These are phyloP conservation scores for Crotalus helleri DNA, from an alignment of 2,113 vertebrate species.

Conservation along the genomic window DNA sequence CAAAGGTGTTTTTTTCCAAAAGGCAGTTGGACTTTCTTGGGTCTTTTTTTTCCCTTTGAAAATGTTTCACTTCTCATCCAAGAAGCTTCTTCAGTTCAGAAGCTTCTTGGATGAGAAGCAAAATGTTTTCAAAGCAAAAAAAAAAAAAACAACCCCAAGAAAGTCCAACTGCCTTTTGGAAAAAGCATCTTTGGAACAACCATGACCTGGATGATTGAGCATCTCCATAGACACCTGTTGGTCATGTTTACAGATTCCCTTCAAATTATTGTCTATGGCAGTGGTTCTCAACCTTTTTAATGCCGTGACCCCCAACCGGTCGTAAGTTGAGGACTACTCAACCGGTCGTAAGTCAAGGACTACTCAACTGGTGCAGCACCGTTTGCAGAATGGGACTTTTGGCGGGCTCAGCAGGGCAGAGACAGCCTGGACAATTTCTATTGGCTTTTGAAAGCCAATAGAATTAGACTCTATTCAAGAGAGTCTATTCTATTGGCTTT, in stretches of 20 bases:
- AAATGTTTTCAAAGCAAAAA: background rate
- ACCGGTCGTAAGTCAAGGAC: too few species aligned
- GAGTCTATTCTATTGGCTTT: too few species aligned
- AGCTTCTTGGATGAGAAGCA: background rate
- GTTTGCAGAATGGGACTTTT: too few species aligned
- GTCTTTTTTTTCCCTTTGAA: background rate
- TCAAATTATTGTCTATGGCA: background rate
- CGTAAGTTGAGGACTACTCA: too few species aligned
- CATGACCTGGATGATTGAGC: background rate
- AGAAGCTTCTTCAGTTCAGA: background rate
- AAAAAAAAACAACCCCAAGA: background rate
- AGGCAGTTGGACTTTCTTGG: background rate
- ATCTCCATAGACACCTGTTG: background rate
- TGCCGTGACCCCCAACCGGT: too few species aligned
- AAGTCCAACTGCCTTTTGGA: background rate
- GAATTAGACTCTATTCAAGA: too few species aligned
- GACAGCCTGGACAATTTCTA: too few species aligned
- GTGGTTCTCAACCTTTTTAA: too few species aligned
- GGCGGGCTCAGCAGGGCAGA: too few species aligned
- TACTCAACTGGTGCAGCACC: too few species aligned
- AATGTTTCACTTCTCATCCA: background rate
- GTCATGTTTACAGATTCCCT: background rate
- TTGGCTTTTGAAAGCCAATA: too few species aligned
- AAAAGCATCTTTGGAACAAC: background rate
- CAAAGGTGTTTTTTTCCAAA: background rate